Evolutionary conservation across 1,140 invertebrate genomes (phyloP), one percentile per base, ranked within the genome.

Genomic region (Pentalonia nigronervosa): DNA sequence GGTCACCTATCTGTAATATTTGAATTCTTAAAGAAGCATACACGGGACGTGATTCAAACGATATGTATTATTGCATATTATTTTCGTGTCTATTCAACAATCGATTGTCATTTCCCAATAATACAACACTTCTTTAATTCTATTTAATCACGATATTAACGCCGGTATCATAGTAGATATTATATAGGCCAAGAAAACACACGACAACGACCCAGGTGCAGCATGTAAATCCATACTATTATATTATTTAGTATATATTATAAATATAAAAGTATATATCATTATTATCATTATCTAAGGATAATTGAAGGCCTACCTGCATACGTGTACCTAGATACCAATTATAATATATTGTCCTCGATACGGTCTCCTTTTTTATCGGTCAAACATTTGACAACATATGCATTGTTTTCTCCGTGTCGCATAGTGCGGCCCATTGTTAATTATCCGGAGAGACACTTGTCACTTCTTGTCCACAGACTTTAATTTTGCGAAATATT

Each of bases 331-430:
- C 60, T n/a, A 67, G 17, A n/a, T n/a, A 7, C 23, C 11, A 76
- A 11, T n/a, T 76, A 76, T 56, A 56, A 56, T n/a, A 30, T 86
- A 86, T 47, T 86, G 83, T 86, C 83, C 83, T 86, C 83, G 83
- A 86, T 41, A 86, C 83, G 41, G 83, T 86, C 83, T 86, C 83
- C 41, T 86, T 45, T 86, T 86, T 76, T 76, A 76, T 45, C 36
- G 83, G 36, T 45, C 83, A 86, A 86, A 86, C 23, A 41, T 41
- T 86, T 45, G 83, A 47, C 83, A 86, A 86, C 60, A n/a, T 76
- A n/a, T 76, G 60, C 41, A 86, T 86, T 86, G 83, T 86, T 45
- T 45, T 86, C 83, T 41, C 41, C 41, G 83, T 86, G 41, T 86
- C 41, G 23, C 11, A 76, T 76, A 76, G 17, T 45, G 25, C 41